Evolutionary conservation across 2,113 vertebrate genomes (phyloP), one percentile per base, ranked within the genome.

Genomic region (Lampris megalopsis): DNA sequence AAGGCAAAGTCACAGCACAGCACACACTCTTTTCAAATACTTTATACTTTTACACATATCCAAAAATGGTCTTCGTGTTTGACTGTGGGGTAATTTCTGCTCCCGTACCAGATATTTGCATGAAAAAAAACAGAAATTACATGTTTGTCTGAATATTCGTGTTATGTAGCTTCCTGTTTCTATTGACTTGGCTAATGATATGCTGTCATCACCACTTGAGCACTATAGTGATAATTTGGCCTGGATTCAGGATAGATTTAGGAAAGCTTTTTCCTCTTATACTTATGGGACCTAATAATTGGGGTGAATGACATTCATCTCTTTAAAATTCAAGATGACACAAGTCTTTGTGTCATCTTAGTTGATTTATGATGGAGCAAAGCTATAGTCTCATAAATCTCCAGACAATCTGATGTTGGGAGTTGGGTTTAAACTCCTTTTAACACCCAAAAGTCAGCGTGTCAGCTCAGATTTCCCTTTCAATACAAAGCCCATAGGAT

Each of bases 1-100:
- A 81, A 71, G 63, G 63, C 58, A 77, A 75, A 87, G 73, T 75
- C 68, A 81, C 11, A 72, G 61, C 24, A 24, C 42, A 57, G 11
- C 9, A 10, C 62, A 52, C 68, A 35, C n/a, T 69, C 11, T 72
- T 48, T 61, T 77, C 36, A 80, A 84, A 84, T 59, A 60, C 63
- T 57, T 11, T 13, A 48, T 13, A 65, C 75, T 73, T 3, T 37
- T 8, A 2, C 35, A 52, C 52, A 60, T 57, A 69, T 45, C 7
- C 57, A 47, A 9, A 85, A 52, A 80, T 7, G 0, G 5, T 73
- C n/a, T 11, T 9, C 41, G 52, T 4, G 53, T 77, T 56, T 71
- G 50, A 53, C 48, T 57, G 4, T 38, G n/a, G 38, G 9, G 38
- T 56, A 68, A 61, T 70, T 73, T 38, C 13, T 36, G 40, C 48